Conservation (phyloP, 2,797 vertebrate species). For the Cyclopterus lumpus region DNA sequence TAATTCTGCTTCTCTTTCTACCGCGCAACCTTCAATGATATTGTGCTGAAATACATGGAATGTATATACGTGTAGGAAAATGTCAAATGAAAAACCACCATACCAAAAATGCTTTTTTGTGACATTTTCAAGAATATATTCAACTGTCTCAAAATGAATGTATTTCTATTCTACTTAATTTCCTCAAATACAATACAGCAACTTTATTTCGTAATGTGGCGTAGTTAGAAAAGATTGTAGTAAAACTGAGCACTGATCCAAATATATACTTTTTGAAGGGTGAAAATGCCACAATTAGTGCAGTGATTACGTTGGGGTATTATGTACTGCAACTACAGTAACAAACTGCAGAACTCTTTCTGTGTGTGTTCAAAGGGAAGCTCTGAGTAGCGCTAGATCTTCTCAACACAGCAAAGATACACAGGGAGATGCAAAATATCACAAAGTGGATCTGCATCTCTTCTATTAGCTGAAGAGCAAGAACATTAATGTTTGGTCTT, state of each 20-base stretch:
- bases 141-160: too few species aligned
- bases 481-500: background rate
- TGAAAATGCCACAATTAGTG: background rate
- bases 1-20: slow-evolving; percentile 6
- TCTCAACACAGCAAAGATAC: too few species aligned
- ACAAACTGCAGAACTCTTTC: background rate
- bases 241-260: background rate
- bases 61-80: slow-evolving; percentile 12
- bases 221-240: background rate
- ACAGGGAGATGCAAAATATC: background rate
- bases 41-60: slow-evolving; percentile 5
- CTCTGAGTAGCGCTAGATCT: background rate
- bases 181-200: background rate
- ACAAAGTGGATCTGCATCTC: background rate
- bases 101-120: slow-evolving; percentile 19
- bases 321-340: background rate
- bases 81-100: slow-evolving; percentile 28
- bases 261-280: background rate
- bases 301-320: background rate
- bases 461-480: background rate
- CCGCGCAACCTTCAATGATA: slow-evolving; percentile 28
- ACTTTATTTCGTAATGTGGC: background rate
- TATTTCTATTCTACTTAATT: background rate
- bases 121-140: slow-evolving; percentile 29
- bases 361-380: background rate